phyloP scores from a whole-genome alignment of 2,888 invertebrate genomes.

The Panopea generosa region DNA sequence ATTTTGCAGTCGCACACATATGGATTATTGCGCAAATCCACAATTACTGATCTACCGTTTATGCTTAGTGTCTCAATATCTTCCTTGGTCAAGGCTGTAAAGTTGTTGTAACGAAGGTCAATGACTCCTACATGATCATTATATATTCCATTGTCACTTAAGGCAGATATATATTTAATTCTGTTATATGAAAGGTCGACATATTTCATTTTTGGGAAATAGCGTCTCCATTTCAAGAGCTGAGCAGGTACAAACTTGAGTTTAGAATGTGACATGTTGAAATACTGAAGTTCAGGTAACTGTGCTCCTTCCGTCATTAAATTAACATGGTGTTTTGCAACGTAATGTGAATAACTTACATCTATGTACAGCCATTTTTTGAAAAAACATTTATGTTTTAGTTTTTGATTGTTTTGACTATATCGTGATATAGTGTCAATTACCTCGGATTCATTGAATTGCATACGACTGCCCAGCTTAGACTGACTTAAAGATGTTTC shows the following conservation, averaged over 20 bases:
- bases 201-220: constrained; percentile 61
- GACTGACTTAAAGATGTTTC: too few relatives aligned
- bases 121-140: constrained; percentile 45
- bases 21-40: constrained; percentile 70
- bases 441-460: constrained; percentile 25
- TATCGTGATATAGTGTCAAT: constrained; percentile 30
- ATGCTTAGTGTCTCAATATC: constrained; percentile 48
- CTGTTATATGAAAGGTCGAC: constrained; percentile 62
- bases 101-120: constrained; percentile 68
- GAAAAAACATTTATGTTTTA: constrained; percentile 28
- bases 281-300: constrained; percentile 47
- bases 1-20: constrained; percentile 67
- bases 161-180: constrained; percentile 48
- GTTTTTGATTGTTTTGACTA: constrained; percentile 33
- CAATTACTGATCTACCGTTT: constrained; percentile 48
- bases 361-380: constrained; percentile 42
- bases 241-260: constrained; percentile 30
- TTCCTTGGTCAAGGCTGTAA: constrained; percentile 57
- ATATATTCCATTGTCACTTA: constrained; percentile 44
- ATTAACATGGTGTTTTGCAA: constrained; percentile 33
- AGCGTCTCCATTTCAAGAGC: constrained; percentile 53
- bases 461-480: too few relatives aligned
- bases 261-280: constrained; percentile 54
- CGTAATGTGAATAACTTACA: constrained; percentile 35
- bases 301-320: constrained; percentile 38